Base-by-base conservation (phyloP, 2,797 vertebrate species). In the Hirundo rustica region DNA sequence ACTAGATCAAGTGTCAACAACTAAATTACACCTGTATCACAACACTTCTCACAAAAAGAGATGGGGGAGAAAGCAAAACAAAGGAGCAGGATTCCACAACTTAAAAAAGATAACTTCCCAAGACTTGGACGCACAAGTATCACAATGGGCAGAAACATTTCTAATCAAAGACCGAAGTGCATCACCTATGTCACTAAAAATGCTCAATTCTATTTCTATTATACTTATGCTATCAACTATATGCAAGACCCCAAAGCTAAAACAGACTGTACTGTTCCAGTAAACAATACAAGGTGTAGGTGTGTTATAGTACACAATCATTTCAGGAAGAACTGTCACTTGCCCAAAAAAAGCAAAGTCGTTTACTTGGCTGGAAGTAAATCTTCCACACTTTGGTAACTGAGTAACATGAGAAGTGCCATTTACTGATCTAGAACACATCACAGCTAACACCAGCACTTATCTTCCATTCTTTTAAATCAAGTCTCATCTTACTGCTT, bases 401-500 rank as follows among this genome's bases (percentile, higher is more conserved):
- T 13, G 9, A 84, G 29, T 34, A 67, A 65, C 34, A 16, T 2
- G 17, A 76, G n/a, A 85, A 77, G 13, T 71, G 51, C 13, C 2
- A 2, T 57, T 84, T 88, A 74, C 26, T 11, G 1, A 61, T 19
- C 54, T 11, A 47, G 54, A 87, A 89, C 7, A 44, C 25, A 38
- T 25, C 5, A 61, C 17, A 88, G 14, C 48, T 38, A 55, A 54
- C 13, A 53, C 13, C 32, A 51, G 18, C 38, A 60, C 17, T 32
- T 13, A 47, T 8, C n/a, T 74, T 58, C 13, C 14, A 11, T 27
- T 85, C 32, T 60, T 90, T 80, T 32, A 84, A 92, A 45, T 9
- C 50, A 75, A 50, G 86, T 54, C 47, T 75, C 58, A 73, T 65
- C 85, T 75, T 74, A 26, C 66, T 51, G 67, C 34, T 84, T 89